Evolutionary conservation across 2,113 vertebrate species (phyloP).

Genomic region (Forbesichthys papilliferus): DNA sequence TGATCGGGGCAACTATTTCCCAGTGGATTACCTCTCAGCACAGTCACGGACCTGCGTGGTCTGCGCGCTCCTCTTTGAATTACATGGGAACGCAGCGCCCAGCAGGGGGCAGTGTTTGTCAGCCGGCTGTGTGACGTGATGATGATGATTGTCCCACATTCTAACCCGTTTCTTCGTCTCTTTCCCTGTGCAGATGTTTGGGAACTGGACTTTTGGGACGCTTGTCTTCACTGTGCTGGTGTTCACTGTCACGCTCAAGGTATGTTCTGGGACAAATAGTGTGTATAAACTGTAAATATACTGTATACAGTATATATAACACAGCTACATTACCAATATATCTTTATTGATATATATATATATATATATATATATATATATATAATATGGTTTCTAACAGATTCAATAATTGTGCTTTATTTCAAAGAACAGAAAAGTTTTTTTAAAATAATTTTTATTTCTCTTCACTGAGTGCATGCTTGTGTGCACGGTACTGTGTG

Average conservation of each 20-base stretch:
- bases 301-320: no score
- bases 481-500: neutral
- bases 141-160: neutral
- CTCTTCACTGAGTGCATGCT: neutral
- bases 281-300: no score
- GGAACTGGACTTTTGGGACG: slow-evolving; percentile 98
- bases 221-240: slow-evolving; percentile 95
- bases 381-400: no score
- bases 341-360: no score
- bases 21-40: neutral
- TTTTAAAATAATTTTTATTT: no score
- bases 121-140: neutral
- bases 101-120: no score
- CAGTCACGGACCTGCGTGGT: neutral
- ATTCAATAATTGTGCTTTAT: no score
- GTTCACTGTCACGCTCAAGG: slow-evolving; percentile 95
- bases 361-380: no score
- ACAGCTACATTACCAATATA: no score
- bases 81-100: neutral
- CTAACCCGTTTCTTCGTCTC: slow-evolving; percentile 24
- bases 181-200: slow-evolving; percentile 83
- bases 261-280: slow-evolving; percentile 51
- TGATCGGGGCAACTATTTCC: neutral
- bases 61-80: neutral
- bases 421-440: no score